These are phyloP conservation scores for Cremastobaeus sp. DNA, from an alignment of 2,888 invertebrate species.

Conservation along the genomic window DNA sequence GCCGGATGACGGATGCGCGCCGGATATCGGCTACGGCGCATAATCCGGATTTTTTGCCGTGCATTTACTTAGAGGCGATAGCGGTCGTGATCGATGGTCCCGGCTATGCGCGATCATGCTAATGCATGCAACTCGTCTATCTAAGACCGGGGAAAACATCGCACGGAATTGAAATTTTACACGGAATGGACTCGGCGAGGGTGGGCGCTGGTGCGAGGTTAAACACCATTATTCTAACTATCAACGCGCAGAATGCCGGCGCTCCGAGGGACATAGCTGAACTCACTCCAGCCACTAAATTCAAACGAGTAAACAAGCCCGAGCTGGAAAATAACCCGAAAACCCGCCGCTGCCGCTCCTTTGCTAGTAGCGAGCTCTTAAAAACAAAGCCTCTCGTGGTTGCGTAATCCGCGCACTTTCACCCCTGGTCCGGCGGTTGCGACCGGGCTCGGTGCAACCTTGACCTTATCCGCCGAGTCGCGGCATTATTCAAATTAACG, in stretches of 20 bases:
- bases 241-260: not conserved
- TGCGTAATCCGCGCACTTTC: no score
- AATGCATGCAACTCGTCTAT: constrained; percentile 36
- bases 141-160: constrained; percentile 31
- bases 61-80: constrained; percentile 49
- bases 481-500: constrained; percentile 57
- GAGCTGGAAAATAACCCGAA: no score
- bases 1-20: constrained; percentile 16
- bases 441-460: no score
- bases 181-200: constrained; percentile 7
- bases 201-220: constrained; percentile 8
- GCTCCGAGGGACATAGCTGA: not conserved
- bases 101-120: constrained; percentile 48
- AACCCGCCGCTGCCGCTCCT: no score
- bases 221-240: constrained; percentile 29
- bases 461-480: constrained; percentile 24
- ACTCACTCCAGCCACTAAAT: not conserved
- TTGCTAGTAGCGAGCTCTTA: no score
- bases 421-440: no score
- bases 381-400: no score
- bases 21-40: constrained; percentile 15
- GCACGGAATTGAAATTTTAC: constrained; percentile 39
- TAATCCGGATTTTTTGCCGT: constrained; percentile 25
- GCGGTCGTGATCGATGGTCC: constrained; percentile 45
- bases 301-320: not conserved